Evolutionary conservation across 2,888 invertebrate genomes (phyloP).

Genomic region (Lasioglossum villosulum): DNA sequence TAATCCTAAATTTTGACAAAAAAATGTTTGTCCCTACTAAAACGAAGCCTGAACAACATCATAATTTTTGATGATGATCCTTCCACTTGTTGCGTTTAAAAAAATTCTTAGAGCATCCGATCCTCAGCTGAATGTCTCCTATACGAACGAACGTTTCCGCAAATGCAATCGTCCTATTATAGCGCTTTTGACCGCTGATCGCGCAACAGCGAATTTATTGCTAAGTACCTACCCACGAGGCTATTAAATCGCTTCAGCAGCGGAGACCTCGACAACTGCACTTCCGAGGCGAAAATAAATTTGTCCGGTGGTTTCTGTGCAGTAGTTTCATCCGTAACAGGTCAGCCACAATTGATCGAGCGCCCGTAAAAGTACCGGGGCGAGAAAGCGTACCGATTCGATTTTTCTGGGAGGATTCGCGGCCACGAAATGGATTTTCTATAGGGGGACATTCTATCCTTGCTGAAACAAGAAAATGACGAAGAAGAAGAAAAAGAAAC

Average conservation of each 20-base stretch:
- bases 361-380: not conserved
- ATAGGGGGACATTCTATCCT: not conserved
- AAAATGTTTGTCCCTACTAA: not conserved
- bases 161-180: not conserved
- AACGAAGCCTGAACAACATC: not conserved
- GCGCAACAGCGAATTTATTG: not conserved
- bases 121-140: not conserved
- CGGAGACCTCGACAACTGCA: not conserved
- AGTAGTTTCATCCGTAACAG: conserved; percentile 12
- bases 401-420: not conserved
- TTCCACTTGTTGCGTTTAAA: not conserved
- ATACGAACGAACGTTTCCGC: not conserved
- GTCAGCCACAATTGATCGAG: conserved; percentile 12
- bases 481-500: not conserved
- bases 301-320: not conserved
- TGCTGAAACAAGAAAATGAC: not conserved
- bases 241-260: not conserved
- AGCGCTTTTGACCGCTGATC: not conserved
- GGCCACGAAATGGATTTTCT: not conserved
- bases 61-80: not conserved
- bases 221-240: not conserved
- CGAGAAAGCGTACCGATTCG: not conserved
- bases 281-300: not conserved
- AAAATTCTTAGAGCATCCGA: not conserved
- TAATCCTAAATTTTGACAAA: not conserved